Base-by-base conservation (phyloP, 1,140 invertebrate genomes). In the Anthonomus grandis region DNA sequence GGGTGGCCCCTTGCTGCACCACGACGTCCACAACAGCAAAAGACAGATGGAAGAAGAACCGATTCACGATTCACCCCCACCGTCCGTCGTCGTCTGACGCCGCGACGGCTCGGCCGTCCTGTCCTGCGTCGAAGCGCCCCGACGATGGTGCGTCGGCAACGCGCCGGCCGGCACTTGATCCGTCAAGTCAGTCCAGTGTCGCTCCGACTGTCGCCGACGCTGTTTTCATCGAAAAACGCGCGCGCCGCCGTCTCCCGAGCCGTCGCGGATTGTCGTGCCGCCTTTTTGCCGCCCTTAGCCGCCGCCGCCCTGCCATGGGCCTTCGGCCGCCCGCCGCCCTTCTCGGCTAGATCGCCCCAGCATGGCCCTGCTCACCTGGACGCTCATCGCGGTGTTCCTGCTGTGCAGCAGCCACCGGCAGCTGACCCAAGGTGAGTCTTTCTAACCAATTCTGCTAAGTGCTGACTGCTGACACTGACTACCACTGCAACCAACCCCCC, bases 271-370 rank as follows among this genome's bases (percentile, higher is more conserved):
- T 24, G 34, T 47, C 52, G 45, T 48, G 54, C 54, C 37, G 54
- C 46, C 54, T 34, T 36, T 50, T 50, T 42, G 34, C 44, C 54
- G 36, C 45, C 51, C 37, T 12, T 41, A 5, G 22, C 39, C 54
- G 54, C 27, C 46, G 54, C 54, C 45, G 54, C 46, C 54, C 54
- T 56, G 54, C 54, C 54, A 57, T 57, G 54, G 54, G 54, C 45
- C 45, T 48, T 41, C 45, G 54, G 54, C 54, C 54, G 45, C 45
- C 54, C 45, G 54, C 54, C 54, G 54, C 54, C 54, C 54, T 57
- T 49, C 54, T 57, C 54, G 54, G 54, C 54, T 57, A 57, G 54
- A 57, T 38, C 54, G 54, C 54, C 54, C 54, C 54, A 57, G 54
- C 54, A 57, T 57, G 54, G 54, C 54, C 46, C 45, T 57, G 54